A percentile compares a stretch with the other conserved stretches of the same genome.
Evolutionary conservation across 1,140 invertebrate species (phyloP).

Genomic region (Hyposmocoma kahamanoa): DNA sequence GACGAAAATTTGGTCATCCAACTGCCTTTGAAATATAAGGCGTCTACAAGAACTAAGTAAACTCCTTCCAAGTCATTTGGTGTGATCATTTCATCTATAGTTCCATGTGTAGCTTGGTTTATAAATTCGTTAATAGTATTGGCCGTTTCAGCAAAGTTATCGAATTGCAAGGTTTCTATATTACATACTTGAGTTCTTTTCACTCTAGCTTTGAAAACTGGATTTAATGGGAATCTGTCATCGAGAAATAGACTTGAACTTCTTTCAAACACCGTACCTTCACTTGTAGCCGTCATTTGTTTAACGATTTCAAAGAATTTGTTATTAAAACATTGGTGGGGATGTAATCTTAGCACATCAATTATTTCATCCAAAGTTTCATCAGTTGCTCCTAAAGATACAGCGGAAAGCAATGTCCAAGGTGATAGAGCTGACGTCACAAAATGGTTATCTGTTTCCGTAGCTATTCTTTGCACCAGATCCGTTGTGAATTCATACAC

Average conservation of each 20-base stretch:
- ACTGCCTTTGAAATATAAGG: slow-evolving; percentile 83
- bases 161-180: slow-evolving; percentile 5
- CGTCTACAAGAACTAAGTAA: slow-evolving; percentile 78
- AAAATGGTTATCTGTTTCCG: slow-evolving; percentile 57
- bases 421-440: slow-evolving; percentile 62
- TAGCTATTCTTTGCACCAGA: slow-evolving; percentile 32
- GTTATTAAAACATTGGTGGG: slow-evolving; percentile 46
- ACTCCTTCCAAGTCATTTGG: slow-evolving; percentile 67
- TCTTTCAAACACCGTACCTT: slow-evolving; percentile 24
- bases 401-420: slow-evolving; percentile 59
- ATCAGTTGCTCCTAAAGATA: slow-evolving; percentile 61
- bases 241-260: slow-evolving; percentile 36
- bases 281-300: background rate
- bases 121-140: slow-evolving; percentile 40
- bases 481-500: slow-evolving; percentile 46
- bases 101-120: slow-evolving; percentile 31
- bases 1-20: slow-evolving; percentile 79
- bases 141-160: slow-evolving; percentile 21
- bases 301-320: slow-evolving; percentile 36
- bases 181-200: slow-evolving; percentile 20
- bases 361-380: slow-evolving; percentile 54
- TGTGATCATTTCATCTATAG: slow-evolving; percentile 36
- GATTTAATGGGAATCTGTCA: slow-evolving; percentile 16
- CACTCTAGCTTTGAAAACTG: slow-evolving; percentile 22
- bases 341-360: slow-evolving; percentile 42